Base-by-base conservation (phyloP, 2,113 vertebrate genomes). In the Labeo rohita region DNA sequence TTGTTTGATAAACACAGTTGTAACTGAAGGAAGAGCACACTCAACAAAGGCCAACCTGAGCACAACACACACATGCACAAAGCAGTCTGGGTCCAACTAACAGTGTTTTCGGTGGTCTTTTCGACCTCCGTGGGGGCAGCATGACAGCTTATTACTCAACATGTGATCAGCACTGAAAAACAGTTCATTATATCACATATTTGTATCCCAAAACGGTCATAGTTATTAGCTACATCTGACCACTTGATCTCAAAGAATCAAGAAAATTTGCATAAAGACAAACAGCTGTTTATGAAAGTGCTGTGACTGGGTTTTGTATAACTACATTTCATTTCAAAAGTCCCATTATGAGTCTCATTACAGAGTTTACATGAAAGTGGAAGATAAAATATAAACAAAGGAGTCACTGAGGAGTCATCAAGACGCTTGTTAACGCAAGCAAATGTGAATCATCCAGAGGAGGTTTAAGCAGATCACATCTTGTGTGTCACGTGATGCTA, bases 1-100 rank as follows among this genome's bases (percentile, higher is more conserved):
- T 47, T 90, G 87, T 90, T 92, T 90, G 80, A 68, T 90, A 91
- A 92, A 92, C 90, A 92, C 65, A 50, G 87, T 83, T 82, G 86
- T 84, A 87, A 66, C 83, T 84, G 23, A 23, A 86, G 78, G 81
- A 89, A 86, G 63, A 85, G 81, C 50, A 47, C 63, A 87, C 85
- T 86, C 66, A 66, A 72, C 84, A 87, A 87, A 90, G 87, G 18
- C 68, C 68, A 66, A 36, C 73, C 18, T 45, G 39, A 23, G 39
- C 16, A 81, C 76, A 82, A 66, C 75, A 45, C 47, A 59, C 52
- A 84, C 70, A 83, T 36, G 36, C 45, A 15, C 21, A 49, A 59
- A 43, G 28, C 36, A 21, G 3, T 45, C 39, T 72, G 36, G 18
- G 39, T 1, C n/a, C n/a, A 63, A 11, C 23, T 28, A 23, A 4